Evolutionary conservation across 2,113 vertebrate species (phyloP), one percentile per base, ranked within the genome.

Genomic region (Craseonycteris thonglongyai): DNA sequence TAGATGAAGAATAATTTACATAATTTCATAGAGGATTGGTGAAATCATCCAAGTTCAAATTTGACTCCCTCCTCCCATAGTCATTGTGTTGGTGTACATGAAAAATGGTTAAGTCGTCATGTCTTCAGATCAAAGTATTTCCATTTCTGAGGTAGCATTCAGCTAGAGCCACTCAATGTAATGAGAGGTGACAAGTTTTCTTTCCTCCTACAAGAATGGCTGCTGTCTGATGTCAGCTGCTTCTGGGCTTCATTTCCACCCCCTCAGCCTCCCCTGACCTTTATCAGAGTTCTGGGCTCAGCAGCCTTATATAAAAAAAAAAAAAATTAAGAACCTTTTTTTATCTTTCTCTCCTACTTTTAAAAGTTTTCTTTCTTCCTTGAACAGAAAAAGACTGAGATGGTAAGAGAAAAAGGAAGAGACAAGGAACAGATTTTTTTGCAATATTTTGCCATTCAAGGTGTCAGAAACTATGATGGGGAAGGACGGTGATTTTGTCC

Each of bases 291-390:
- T 80, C 35, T 16, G 33, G 80, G 87, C 74, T 95, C 66, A 40
- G 12, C 11, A 61, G 81, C 85, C n/a, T 54, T 11, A 83, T 74
- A 56, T 80, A 94, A 13, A 59, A 92, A 91, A 69, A 84, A 94
- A 13, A 59, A 92, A 91, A 69, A 81, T 78, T 82, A 93, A 88
- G 82, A 93, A 75, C 28, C 0, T 35, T 82, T 95, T 95, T 91
- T 94, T 78, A 96, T 94, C 72, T 78, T 51, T 65, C 40, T 61
- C 66, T 79, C 19, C 42, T 42, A 87, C 69, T 80, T 76, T 38
- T 69, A 90, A 92, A 94, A 68, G 38, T 88, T 92, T 96, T 71
- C 92, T 95, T 94, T 93, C 66, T 81, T 95, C 71, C 63, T 51
- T 8, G 33, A 88, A 84, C n/a, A 93, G 47, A 93, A 15, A 93